Base-by-base conservation (phyloP, 2,888 invertebrate species). In the Scaeva pyrastri region DNA sequence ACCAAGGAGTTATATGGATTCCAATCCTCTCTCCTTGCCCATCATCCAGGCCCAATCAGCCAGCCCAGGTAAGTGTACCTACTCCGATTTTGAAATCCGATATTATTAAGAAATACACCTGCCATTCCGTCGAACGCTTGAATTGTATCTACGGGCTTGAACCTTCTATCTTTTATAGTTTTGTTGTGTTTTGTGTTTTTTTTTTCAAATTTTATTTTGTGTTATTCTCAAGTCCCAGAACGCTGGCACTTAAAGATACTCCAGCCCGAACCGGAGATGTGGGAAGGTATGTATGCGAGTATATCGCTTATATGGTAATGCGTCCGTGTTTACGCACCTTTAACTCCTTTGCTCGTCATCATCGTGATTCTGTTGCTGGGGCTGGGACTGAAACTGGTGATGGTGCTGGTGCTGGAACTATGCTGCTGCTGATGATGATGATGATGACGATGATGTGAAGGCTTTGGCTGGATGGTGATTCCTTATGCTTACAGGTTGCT, bases 291-390 rank as follows among this genome's bases (percentile, higher is more conserved):
- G 45, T 64, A 62, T 64, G n/a, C n/a, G n/a, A n/a, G 64, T 64
- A 48, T 48, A 74, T 71, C 50, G 68, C 50, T 68, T 64, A 23
- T 85, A 86, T 82, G 81, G 81, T 77, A 82, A 86, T 86, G 81
- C 70, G 85, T 77, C 56, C 85, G 70, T 86, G 74, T 82, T 86
- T 82, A 86, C 86, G 86, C 86, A 86, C 86, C 82, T 86, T 86
- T 86, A 73, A 86, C 86, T 86, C 86, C 86, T 86, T 82, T 68
- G 56, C 43, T 70, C 64, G 50, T 50, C 68, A n/a, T 66, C 39
- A 41, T 55, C 55, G 14, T 64, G 64, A 45, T 45, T 16, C 43
- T 66, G 66, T 6, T 45, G 26, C 21, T 64, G 66, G n/a, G n/a
- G n/a, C n/a, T n/a, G n/a, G n/a, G n/a, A n/a, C n/a, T n/a, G n/a